These are phyloP conservation scores for Myotis findleyi DNA, from an alignment of 2,797 vertebrate species.

Conservation along the genomic window DNA sequence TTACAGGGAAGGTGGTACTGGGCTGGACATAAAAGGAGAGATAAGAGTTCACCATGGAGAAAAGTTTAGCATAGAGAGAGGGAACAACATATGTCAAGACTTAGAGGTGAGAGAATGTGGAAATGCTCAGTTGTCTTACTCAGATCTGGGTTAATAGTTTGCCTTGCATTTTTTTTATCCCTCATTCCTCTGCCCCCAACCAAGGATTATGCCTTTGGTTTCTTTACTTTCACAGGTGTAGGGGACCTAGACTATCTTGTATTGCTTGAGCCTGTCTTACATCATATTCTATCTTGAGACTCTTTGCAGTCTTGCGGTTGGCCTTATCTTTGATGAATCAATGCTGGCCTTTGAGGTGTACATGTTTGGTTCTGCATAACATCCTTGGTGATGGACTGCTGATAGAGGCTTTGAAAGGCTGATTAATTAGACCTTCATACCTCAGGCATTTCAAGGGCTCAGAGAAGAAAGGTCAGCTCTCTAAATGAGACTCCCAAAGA, in stretches of 20 bases:
- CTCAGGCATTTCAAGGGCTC: background rate
- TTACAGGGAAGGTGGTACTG: background rate
- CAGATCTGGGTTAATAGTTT: background rate
- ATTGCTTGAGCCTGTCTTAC: background rate
- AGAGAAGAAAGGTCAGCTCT: background rate
- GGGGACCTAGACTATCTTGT: background rate
- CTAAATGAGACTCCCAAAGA: constrained; percentile 15
- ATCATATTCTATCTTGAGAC: background rate
- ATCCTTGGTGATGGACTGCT: constrained; percentile 40
- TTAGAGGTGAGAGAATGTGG: background rate
- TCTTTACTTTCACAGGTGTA: background rate
- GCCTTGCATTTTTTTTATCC: background rate
- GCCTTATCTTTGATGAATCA: constrained; percentile 35
- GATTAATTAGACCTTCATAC: constrained; percentile 50
- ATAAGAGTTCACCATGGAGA: background rate
- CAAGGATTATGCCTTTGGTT: background rate
- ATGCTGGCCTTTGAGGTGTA: constrained; percentile 37
- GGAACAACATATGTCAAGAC: background rate
- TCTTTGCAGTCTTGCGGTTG: background rate
- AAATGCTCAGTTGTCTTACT: background rate
- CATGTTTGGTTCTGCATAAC: background rate
- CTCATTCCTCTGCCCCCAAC: background rate
- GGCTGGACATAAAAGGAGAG: background rate
- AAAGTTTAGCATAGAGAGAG: background rate
- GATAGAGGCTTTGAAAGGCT: constrained; percentile 22